Conservation (phyloP, 2,888 invertebrate species). For the Oscheius sp. region DNA sequence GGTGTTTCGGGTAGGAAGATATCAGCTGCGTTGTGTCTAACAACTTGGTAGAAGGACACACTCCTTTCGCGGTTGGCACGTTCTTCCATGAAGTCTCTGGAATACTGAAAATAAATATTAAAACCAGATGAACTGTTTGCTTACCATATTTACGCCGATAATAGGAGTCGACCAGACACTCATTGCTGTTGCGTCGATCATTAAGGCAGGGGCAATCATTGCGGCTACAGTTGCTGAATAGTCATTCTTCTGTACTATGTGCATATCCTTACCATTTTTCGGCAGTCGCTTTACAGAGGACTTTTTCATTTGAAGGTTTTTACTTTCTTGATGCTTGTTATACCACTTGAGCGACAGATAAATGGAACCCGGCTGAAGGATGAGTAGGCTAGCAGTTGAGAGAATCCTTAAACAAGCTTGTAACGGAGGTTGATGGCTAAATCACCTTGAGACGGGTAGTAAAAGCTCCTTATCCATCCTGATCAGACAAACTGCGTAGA, state of each 20-base stretch:
- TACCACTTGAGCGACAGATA: neutral
- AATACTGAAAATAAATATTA: neutral
- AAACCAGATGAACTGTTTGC: too few species aligned
- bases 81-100: conserved; percentile 18
- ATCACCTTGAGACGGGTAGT: conserved; percentile 10
- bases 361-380: conserved; percentile 15
- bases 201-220: conserved; percentile 9
- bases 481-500: neutral
- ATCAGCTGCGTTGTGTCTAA: conserved; percentile 11
- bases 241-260: neutral
- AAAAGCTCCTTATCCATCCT: neutral
- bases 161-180: conserved; percentile 21
- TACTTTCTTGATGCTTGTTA: neutral
- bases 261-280: neutral
- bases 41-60: conserved; percentile 35
- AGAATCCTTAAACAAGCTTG: conserved; percentile 3
- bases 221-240: conserved; percentile 18
- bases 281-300: neutral
- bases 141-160: neutral
- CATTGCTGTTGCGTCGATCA: conserved; percentile 20
- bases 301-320: neutral
- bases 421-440: neutral
- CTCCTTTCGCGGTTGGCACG: conserved; percentile 35
- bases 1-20: conserved; percentile 20
- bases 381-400: conserved; percentile 1